These are phyloP conservation scores for Balanococcus diminutus DNA, from an alignment of 2,888 invertebrate species.

Conservation along the genomic window DNA sequence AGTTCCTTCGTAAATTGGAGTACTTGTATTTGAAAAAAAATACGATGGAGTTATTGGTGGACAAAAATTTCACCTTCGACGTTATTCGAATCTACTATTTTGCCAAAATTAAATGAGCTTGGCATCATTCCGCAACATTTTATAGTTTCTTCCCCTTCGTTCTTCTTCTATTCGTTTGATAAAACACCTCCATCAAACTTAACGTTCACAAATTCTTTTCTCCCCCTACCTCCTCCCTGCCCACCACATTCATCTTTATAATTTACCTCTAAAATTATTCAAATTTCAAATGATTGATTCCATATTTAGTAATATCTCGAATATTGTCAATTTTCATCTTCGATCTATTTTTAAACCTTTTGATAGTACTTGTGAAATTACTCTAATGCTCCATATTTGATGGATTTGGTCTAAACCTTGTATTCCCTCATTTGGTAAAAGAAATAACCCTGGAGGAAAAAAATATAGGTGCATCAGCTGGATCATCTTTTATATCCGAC, in stretches of 20 bases:
- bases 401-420: too few relatives aligned
- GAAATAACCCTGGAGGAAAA: neutral
- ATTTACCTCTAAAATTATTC: neutral
- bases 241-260: too few relatives aligned
- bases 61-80: neutral
- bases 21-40: too few relatives aligned
- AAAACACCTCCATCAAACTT: neutral
- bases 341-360: neutral
- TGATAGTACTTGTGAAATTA: neutral
- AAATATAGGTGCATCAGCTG: too few relatives aligned
- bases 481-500: neutral
- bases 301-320: neutral
- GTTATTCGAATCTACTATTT: neutral
- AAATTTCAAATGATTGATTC: neutral
- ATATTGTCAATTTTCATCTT: neutral
- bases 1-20: too few relatives aligned
- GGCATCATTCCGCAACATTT: neutral
- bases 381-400: neutral
- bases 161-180: neutral
- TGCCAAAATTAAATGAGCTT: neutral
- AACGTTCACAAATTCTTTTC: neutral
- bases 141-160: neutral
- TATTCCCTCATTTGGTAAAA: neutral
- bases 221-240: neutral
- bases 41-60: too few relatives aligned